phyloP scores from a whole-genome alignment of 2,797 vertebrate species.

The Hephaestus fuliginosus region DNA sequence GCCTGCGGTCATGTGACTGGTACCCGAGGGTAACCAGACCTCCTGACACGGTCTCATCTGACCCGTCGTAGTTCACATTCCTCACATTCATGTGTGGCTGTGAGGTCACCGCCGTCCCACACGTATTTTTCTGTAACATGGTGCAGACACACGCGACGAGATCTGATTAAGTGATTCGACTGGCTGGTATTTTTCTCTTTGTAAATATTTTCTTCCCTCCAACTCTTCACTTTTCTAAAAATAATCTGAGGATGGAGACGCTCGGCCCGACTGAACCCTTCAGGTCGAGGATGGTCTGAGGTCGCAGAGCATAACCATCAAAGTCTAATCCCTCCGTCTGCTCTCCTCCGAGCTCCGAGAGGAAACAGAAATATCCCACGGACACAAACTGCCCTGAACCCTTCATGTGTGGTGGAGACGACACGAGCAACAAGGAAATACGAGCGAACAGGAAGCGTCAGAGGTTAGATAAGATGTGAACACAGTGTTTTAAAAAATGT shows the following conservation, averaged over 20 bases:
- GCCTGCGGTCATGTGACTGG: conserved; percentile 20
- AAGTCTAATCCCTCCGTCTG: conserved; percentile 47
- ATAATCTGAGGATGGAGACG: not conserved
- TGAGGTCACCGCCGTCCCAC: conserved; percentile 13
- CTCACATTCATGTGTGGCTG: conserved; percentile 44
- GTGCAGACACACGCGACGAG: too few relatives aligned
- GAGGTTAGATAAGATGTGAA: not conserved
- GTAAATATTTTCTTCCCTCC: too few relatives aligned
- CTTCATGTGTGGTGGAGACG: conserved; percentile 1
- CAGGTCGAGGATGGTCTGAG: conserved; percentile 13
- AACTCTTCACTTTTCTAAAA: not conserved
- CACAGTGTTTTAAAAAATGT: not conserved
- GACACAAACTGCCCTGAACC: conserved; percentile 22
- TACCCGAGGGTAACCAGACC: conserved; percentile 30
- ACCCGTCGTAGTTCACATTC: conserved; percentile 49
- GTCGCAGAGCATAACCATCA: conserved; percentile 23
- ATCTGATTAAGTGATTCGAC: too few relatives aligned
- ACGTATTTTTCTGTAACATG: not conserved
- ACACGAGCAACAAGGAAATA: conserved; percentile 13
- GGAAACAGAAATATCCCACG: conserved; percentile 19
- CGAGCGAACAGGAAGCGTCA: conserved; percentile 7
- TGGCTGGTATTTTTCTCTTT: too few relatives aligned
- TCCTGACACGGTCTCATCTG: conserved; percentile 1
- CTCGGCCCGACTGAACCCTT: conserved; percentile 6
- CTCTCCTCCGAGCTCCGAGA: conserved; percentile 10